Conservation (phyloP, 2,888 invertebrate species). For the Andrena haemorrhoa region DNA sequence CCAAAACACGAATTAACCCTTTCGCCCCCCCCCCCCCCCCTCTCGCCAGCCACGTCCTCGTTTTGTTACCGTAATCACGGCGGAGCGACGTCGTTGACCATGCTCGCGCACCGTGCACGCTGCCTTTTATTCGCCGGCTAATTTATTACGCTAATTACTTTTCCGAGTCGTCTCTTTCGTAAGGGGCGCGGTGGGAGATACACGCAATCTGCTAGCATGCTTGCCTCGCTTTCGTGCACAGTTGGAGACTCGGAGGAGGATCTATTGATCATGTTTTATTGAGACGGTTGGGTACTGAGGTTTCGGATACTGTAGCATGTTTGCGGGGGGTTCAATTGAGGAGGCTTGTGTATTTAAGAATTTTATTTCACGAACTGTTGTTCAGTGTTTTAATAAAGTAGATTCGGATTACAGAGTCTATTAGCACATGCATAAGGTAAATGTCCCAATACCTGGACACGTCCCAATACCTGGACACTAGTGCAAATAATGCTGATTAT, state of each 20-base stretch:
- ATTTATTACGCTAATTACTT: constrained; percentile 81
- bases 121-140: constrained; percentile 72
- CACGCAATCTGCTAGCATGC: background rate
- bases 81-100: constrained; percentile 68
- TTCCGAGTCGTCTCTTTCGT: constrained; percentile 64
- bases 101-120: constrained; percentile 35
- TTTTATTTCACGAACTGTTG: too few relatives aligned
- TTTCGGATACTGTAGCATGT: too few relatives aligned
- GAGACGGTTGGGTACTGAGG: too few relatives aligned
- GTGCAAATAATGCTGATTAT: too few relatives aligned
- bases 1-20: constrained; percentile 26
- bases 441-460: too few relatives aligned
- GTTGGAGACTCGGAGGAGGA: constrained; percentile 3
- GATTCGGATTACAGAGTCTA: too few relatives aligned
- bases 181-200: constrained; percentile 12
- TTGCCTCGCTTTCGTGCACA: background rate
- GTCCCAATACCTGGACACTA: too few relatives aligned
- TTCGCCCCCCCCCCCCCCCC: constrained; percentile 10
- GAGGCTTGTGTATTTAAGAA: too few relatives aligned
- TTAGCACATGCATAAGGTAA: too few relatives aligned
- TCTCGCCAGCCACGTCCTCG: constrained; percentile 26
- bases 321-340: too few relatives aligned
- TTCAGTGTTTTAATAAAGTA: too few relatives aligned
- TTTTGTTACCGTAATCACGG: constrained; percentile 73
- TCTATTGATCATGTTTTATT: background rate